phyloP scores from a whole-genome alignment of 2,888 invertebrate species.

The Sisyra nigra region DNA sequence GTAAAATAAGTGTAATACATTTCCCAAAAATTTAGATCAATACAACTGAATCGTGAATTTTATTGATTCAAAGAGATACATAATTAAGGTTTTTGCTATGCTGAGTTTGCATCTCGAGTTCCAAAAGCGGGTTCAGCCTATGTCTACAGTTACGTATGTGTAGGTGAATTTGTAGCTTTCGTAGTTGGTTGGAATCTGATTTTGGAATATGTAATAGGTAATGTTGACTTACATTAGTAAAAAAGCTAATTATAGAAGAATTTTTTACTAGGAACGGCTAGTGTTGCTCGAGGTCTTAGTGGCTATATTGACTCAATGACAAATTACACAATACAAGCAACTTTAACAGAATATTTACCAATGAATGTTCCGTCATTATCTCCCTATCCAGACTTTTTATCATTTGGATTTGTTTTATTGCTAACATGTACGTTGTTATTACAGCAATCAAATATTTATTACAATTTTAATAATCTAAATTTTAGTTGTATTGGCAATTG shows the following conservation, averaged over 20 bases:
- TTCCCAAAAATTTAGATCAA: too few relatives aligned
- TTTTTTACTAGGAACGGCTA: conserved; percentile 44
- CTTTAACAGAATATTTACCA: conserved; percentile 36
- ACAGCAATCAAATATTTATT: too few relatives aligned
- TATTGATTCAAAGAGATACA: too few relatives aligned
- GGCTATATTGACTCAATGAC: conserved; percentile 52
- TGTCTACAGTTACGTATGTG: conserved; percentile 67
- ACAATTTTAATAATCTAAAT: conserved; percentile 13
- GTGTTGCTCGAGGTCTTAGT: conserved; percentile 57
- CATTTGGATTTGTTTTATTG: conserved; percentile 43
- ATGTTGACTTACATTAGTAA: conserved; percentile 13
- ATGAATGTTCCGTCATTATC: conserved; percentile 44
- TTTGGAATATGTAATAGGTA: conserved; percentile 61
- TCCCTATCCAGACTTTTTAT: conserved; percentile 53
- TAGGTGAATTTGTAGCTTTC: conserved; percentile 67
- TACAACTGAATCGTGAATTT: too few relatives aligned
- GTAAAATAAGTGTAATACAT: too few relatives aligned
- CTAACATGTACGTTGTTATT: conserved; percentile 33
- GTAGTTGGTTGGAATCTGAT: conserved; percentile 75
- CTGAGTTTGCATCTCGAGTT: conserved; percentile 66
- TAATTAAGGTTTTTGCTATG: conserved; percentile 68
- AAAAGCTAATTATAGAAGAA: neutral
- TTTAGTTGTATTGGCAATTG: conserved; percentile 44
- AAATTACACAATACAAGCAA: conserved; percentile 38
- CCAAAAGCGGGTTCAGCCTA: conserved; percentile 75